These are phyloP conservation scores for Hyles euphorbiae DNA, from an alignment of 1,140 invertebrate genomes.

Conservation along the genomic window DNA sequence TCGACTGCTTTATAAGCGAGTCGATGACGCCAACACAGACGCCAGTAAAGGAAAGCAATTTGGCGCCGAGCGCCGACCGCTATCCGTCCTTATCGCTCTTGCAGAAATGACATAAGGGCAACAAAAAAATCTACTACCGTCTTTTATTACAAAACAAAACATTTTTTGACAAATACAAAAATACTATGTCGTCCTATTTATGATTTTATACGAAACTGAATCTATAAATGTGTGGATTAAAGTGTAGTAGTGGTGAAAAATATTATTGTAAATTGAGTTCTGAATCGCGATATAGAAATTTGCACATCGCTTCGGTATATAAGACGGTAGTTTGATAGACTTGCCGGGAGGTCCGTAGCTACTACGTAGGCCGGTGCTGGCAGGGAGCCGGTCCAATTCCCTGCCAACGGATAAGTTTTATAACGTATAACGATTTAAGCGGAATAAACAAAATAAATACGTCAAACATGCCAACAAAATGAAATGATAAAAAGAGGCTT, in stretches of 20 bases:
- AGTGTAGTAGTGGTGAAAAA: slow-evolving; percentile 2
- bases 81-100: slow-evolving; percentile 30
- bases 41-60: too few species aligned
- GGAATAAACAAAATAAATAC: slow-evolving; percentile 48
- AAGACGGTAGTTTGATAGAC: slow-evolving; percentile 1
- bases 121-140: too few species aligned
- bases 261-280: slow-evolving; percentile 15
- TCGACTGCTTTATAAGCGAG: too few species aligned
- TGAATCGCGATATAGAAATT: slow-evolving; percentile 49
- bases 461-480: slow-evolving; percentile 63
- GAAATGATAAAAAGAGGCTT: slow-evolving; percentile 64
- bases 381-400: slow-evolving; percentile 48
- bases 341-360: slow-evolving; percentile 56
- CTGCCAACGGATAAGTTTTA: slow-evolving; percentile 55
- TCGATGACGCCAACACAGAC: too few species aligned
- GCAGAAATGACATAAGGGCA: slow-evolving; percentile 17
- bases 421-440: slow-evolving; percentile 49
- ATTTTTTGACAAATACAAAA: too few species aligned
- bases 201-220: too few species aligned
- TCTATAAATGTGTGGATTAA: too few species aligned
- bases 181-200: too few species aligned
- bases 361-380: slow-evolving; percentile 55
- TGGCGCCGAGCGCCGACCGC: too few species aligned
- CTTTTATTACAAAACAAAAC: background rate
- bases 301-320: slow-evolving; percentile 29